phyloP scores from a whole-genome alignment of 2,797 vertebrate species.

The Margarornis squamiger region DNA sequence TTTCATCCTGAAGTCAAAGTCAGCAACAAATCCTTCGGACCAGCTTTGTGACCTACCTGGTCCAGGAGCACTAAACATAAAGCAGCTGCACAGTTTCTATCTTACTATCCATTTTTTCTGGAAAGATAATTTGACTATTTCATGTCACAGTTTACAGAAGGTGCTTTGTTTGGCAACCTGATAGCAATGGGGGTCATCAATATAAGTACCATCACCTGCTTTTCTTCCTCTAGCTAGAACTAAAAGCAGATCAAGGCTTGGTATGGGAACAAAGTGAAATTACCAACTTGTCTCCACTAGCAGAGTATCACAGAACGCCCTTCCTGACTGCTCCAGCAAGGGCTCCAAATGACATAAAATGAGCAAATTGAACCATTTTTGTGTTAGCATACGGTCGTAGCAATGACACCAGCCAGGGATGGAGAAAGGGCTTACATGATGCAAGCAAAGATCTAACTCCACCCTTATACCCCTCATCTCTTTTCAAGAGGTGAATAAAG shows the following conservation, averaged over 20 bases:
- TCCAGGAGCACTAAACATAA: neutral
- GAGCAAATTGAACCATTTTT: neutral
- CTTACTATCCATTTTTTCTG: neutral
- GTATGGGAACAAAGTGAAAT: neutral
- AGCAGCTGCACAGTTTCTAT: neutral
- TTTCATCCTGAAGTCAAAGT: neutral
- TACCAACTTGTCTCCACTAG: neutral
- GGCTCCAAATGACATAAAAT: neutral
- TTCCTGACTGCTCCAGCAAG: neutral
- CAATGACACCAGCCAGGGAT: neutral
- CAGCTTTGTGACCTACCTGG: neutral
- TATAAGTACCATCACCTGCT: neutral
- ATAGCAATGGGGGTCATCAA: rapidly evolving
- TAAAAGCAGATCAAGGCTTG: neutral
- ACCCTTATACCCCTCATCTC: neutral
- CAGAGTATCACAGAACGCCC: neutral
- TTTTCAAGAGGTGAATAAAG: neutral
- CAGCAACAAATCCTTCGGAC: neutral
- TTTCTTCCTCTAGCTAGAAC: neutral
- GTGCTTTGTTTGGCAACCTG: neutral
- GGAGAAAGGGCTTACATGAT: neutral
- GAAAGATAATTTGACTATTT: neutral
- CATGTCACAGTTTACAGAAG: neutral
- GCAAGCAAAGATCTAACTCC: neutral
- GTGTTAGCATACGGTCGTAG: neutral